A percentile compares a stretch with the other conserved stretches of the same genome.
These are phyloP conservation scores for Uromys caudimaculatus DNA, from an alignment of 2,797 vertebrate genomes.

Conservation along the genomic window DNA sequence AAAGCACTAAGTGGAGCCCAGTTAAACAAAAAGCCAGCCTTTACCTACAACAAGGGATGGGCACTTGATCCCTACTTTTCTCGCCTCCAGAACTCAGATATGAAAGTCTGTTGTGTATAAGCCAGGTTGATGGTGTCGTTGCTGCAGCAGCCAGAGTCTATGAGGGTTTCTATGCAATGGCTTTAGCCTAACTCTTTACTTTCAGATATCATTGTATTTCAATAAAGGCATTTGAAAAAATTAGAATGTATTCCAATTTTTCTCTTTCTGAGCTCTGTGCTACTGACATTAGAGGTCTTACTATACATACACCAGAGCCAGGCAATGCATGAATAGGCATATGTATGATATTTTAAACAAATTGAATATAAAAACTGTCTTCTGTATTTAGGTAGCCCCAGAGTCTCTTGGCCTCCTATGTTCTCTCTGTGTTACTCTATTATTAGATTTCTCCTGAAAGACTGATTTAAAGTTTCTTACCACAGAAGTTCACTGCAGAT, in stretches of 20 bases:
- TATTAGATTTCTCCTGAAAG: background rate
- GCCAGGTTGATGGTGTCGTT: background rate
- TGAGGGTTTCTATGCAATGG: background rate
- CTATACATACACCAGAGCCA: background rate
- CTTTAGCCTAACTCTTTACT: background rate
- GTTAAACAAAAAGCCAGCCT: background rate
- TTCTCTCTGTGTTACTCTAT: background rate
- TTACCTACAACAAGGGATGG: background rate
- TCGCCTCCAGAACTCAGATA: background rate
- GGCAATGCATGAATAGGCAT: background rate
- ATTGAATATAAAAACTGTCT: background rate
- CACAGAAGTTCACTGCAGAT: background rate
- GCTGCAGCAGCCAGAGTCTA: background rate
- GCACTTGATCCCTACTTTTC: background rate
- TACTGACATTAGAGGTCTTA: background rate
- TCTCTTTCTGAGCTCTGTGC: background rate
- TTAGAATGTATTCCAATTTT: background rate
- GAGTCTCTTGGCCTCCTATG: background rate
- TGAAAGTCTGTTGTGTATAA: too few relatives aligned
- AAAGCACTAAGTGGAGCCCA: background rate
- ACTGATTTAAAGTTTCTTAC: background rate
- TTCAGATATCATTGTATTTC: background rate
- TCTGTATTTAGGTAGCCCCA: background rate
- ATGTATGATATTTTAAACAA: background rate
- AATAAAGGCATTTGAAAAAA: background rate